Conservation (phyloP, 2,888 invertebrate genomes). For the Ophion obscuratus region DNA sequence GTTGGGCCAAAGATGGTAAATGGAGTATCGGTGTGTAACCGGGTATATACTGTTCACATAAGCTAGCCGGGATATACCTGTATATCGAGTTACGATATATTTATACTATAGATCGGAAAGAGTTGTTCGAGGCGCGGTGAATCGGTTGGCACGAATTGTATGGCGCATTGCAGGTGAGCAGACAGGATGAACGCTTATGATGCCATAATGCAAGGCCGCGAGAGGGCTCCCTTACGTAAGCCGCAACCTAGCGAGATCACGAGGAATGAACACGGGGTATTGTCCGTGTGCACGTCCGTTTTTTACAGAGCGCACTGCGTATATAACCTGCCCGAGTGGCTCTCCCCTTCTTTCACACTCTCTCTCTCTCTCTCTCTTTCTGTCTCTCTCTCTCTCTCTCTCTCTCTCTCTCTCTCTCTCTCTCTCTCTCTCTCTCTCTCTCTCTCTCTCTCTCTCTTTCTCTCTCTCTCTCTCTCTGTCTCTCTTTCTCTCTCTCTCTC, state of each 20-base stretch:
- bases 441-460: too few relatives aligned
- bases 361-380: too few relatives aligned
- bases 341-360: too few relatives aligned
- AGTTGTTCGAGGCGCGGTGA: constrained; percentile 61
- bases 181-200: constrained; percentile 82
- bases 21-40: constrained; percentile 3
- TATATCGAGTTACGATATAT: constrained; percentile 36
- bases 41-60: constrained; percentile 8
- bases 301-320: constrained; percentile 5
- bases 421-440: too few relatives aligned
- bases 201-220: constrained; percentile 82
- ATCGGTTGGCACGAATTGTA: constrained; percentile 75
- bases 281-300: background rate
- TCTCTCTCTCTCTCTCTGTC: too few relatives aligned
- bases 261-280: constrained; percentile 70
- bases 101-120: constrained; percentile 48
- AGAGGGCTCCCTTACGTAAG: constrained; percentile 76
- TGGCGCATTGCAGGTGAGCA: constrained; percentile 82
- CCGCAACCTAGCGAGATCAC: constrained; percentile 73
- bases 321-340: background rate
- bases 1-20: constrained; percentile 35
- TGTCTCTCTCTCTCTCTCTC: too few relatives aligned
- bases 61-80: constrained; percentile 5
- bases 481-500: too few relatives aligned
- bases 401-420: too few relatives aligned